Percentiles rank a stretch among this genome's conserved stretches.
Conservation (phyloP, 1,140 invertebrate species). For the Steinernema khuongi region DNA sequence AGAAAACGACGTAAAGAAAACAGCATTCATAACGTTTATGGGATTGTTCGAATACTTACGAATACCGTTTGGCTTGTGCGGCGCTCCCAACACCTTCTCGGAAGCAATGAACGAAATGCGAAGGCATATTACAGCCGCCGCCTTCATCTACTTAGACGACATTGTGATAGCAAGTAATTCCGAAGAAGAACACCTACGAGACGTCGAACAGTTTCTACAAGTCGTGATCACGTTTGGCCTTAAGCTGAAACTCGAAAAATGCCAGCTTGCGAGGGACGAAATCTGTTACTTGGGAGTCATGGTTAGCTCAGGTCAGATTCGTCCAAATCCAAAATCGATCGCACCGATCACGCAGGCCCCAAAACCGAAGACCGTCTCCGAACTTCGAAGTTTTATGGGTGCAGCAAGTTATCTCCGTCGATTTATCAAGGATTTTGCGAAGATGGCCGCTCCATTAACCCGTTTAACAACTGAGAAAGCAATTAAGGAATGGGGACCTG, state of each 20-base stretch:
- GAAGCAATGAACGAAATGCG: background rate
- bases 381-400: background rate
- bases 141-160: background rate
- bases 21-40: slow-evolving; percentile 10
- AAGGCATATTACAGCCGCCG: background rate
- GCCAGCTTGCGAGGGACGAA: background rate
- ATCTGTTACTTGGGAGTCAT: background rate
- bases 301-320: background rate
- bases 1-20: background rate
- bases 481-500: background rate
- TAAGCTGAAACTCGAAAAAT: background rate
- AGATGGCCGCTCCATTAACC: background rate
- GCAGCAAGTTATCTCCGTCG: background rate
- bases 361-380: background rate
- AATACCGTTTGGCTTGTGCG: slow-evolving; percentile 14
- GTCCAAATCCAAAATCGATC: background rate
- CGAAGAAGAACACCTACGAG: background rate
- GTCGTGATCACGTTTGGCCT: background rate
- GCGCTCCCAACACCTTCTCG: background rate
- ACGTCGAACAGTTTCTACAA: background rate
- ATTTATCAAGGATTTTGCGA: background rate
- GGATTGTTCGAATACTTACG: slow-evolving; percentile 5
- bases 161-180: background rate
- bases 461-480: background rate
- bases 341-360: background rate